These are phyloP conservation scores for Aphidius gifuensis DNA, from an alignment of 1,140 invertebrate species.

Conservation along the genomic window DNA sequence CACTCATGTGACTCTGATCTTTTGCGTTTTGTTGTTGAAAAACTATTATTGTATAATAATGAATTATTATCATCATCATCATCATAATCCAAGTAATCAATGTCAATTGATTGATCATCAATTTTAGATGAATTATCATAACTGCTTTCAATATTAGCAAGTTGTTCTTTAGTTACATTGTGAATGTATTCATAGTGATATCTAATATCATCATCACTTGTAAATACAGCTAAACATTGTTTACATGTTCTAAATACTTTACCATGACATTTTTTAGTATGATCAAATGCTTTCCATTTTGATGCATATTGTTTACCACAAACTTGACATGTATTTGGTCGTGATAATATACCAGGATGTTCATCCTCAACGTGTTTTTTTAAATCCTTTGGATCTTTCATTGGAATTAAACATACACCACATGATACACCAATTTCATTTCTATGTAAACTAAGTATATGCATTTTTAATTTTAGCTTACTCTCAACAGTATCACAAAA, in stretches of 20 bases:
- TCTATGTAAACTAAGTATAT: slow-evolving; percentile 57
- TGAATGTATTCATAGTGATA: slow-evolving; percentile 53
- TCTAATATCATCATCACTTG: slow-evolving; percentile 53
- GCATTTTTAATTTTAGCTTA: slow-evolving; percentile 62
- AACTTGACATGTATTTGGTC: slow-evolving; percentile 59
- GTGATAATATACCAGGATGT: slow-evolving; percentile 54
- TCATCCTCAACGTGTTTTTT: slow-evolving; percentile 57
- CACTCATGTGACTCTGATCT: slow-evolving; percentile 47
- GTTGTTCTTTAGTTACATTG: slow-evolving; percentile 47
- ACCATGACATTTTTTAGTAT: slow-evolving; percentile 62
- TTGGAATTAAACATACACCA: slow-evolving; percentile 59
- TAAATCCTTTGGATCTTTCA: slow-evolving; percentile 59
- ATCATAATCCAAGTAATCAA: slow-evolving; percentile 48
- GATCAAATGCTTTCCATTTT: slow-evolving; percentile 63
- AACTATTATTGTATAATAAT: slow-evolving; percentile 9
- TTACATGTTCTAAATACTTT: slow-evolving; percentile 61
- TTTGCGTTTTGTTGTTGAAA: slow-evolving; percentile 26
- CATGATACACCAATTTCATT: slow-evolving; percentile 61
- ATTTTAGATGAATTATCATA: slow-evolving; percentile 34
- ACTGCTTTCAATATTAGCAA: slow-evolving; percentile 45
- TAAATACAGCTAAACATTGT: slow-evolving; percentile 60
- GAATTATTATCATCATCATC: slow-evolving; percentile 29
- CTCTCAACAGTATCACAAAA: slow-evolving; percentile 62
- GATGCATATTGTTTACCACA: slow-evolving; percentile 63
- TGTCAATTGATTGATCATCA: slow-evolving; percentile 34